phyloP scores from a whole-genome alignment of 2,113 vertebrate genomes.

The Tyto alba region DNA sequence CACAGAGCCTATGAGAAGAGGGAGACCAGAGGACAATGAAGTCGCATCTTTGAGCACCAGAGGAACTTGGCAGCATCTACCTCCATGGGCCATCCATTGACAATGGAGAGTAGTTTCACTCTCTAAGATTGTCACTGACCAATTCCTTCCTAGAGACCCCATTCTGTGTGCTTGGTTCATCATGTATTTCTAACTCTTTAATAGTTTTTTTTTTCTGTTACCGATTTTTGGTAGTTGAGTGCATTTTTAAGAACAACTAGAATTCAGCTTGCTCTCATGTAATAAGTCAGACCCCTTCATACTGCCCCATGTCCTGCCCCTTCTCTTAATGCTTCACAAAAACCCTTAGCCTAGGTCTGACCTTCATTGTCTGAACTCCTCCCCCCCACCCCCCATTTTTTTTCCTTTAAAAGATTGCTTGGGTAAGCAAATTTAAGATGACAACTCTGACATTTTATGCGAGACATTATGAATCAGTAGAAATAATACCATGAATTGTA shows the following conservation, averaged over 20 bases:
- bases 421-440: not conserved
- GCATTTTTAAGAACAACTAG: not conserved
- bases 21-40: not conserved
- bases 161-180: not conserved
- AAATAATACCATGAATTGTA: not conserved
- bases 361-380: not conserved
- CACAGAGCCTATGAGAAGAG: not conserved
- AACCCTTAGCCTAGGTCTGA: not conserved
- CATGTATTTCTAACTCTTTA: not conserved
- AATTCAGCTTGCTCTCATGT: not conserved
- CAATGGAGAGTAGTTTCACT: rapidly evolving
- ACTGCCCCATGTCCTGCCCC: not conserved
- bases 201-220: not conserved
- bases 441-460: not conserved
- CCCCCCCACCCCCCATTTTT: not conserved
- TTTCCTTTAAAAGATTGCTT: not conserved
- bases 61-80: not conserved
- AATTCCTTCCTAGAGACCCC: not conserved
- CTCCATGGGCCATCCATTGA: not conserved
- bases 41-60: not conserved
- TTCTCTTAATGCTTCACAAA: not conserved
- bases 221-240: not conserved
- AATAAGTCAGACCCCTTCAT: not conserved
- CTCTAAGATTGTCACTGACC: not conserved
- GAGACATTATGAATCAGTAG: not conserved